A percentile compares a stretch with the other conserved stretches of the same genome.
phyloP scores from a whole-genome alignment of 2,888 invertebrate species.

The Nipponacmea schrenckii region DNA sequence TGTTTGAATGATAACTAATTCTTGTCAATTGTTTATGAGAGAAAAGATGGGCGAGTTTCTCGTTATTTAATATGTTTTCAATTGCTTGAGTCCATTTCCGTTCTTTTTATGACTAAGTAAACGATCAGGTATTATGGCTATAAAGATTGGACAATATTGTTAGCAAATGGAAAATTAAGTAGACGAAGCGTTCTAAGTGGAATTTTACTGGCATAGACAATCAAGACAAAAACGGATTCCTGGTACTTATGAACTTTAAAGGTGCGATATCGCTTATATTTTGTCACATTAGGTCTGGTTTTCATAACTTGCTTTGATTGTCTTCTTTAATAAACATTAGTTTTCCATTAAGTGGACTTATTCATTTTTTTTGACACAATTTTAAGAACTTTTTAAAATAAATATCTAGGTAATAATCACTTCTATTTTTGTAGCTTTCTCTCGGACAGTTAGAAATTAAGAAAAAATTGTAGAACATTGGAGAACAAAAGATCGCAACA shows the following conservation, averaged over 20 bases:
- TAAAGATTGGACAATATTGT: not conserved
- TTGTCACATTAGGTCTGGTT: too few relatives aligned
- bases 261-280: too few relatives aligned
- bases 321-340: too few relatives aligned
- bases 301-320: too few relatives aligned
- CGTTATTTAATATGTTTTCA: slow-evolving; percentile 7
- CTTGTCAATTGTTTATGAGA: not conserved
- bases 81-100: slow-evolving; percentile 5
- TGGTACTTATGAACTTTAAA: not conserved
- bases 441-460: too few relatives aligned
- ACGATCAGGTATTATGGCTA: not conserved
- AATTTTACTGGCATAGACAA: not conserved
- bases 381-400: too few relatives aligned
- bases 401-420: too few relatives aligned
- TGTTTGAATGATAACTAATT: slow-evolving; percentile 1
- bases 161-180: slow-evolving; percentile 6
- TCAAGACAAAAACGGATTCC: slow-evolving; percentile 7
- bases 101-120: slow-evolving; percentile 2
- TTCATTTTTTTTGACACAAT: too few relatives aligned
- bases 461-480: too few relatives aligned
- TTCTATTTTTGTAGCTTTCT: too few relatives aligned
- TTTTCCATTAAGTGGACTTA: too few relatives aligned
- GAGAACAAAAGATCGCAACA: too few relatives aligned
- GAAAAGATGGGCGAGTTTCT: slow-evolving; percentile 5
- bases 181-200: slow-evolving; percentile 6